Base-by-base conservation (phyloP, 2,888 invertebrate genomes). In the Pasiphila rectangulata region DNA sequence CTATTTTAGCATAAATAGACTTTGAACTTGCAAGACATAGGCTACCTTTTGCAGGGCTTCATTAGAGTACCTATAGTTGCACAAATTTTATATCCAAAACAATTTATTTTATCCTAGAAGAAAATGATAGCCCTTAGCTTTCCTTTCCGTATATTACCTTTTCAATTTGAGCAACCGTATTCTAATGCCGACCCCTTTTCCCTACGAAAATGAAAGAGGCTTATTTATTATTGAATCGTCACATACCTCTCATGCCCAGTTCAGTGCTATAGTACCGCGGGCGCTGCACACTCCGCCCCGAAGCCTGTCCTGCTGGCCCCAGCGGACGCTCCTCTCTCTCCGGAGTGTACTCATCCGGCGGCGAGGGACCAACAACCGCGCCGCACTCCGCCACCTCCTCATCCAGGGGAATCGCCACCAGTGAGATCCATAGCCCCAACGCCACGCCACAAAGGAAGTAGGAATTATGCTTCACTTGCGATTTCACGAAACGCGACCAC, bases 181-280 rank as follows among this genome's bases (percentile, higher is more conserved):
- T n/a, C n/a, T n/a, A n/a, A n/a, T n/a, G n/a, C n/a, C n/a, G n/a
- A n/a, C n/a, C n/a, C n/a, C n/a, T n/a, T n/a, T n/a, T n/a, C n/a
- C n/a, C n/a, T n/a, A n/a, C n/a, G n/a, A n/a, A n/a, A n/a, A n/a
- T n/a, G n/a, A n/a, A n/a, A n/a, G n/a, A n/a, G n/a, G n/a, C n/a
- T n/a, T n/a, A n/a, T 13, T 7, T 17, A 13, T 12, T 15, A 19
- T 10, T 6, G 12, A 4, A 5, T 6, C 15, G 0, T 13, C 9
- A 17, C 29, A 15, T 47, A 76, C 83, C 83, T 51, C 95, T 91
- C 62, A 98, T 98, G 10, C 97, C 98, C 43, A 99, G 91, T 78
- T 99, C 99, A 0, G 98, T 97, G 35, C 96, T 96, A 72, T 97
- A 98, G 86, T 97, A 99, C 13, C 98, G 90, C 0, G 98, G 97